Percentiles rank a stretch among this genome's conserved stretches.
These are phyloP conservation scores for Brachionus plicatilis DNA, from an alignment of 1,140 invertebrate species.

Conservation along the genomic window DNA sequence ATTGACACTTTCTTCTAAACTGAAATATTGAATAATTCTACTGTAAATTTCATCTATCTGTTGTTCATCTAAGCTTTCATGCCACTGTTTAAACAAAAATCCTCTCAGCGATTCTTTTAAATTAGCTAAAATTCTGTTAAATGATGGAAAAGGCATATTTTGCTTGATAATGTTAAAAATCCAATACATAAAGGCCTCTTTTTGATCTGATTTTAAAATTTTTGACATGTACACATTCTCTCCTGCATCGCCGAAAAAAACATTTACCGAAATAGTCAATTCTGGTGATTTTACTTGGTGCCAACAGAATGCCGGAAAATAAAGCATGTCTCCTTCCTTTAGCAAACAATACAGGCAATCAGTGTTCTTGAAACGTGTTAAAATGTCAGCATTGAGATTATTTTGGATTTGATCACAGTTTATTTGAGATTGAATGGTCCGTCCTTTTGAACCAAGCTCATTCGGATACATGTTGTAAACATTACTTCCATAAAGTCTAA, in stretches of 20 bases:
- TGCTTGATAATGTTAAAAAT: slow-evolving; percentile 44
- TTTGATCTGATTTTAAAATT: slow-evolving; percentile 41
- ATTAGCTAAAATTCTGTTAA: slow-evolving; percentile 41
- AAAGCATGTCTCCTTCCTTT: slow-evolving; percentile 43
- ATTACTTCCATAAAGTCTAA: slow-evolving; percentile 43
- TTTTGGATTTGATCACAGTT: slow-evolving; percentile 41
- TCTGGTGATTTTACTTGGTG: slow-evolving; percentile 44
- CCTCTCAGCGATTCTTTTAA: slow-evolving; percentile 41
- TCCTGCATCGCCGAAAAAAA: slow-evolving; percentile 44
- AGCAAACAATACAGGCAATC: slow-evolving; percentile 42
- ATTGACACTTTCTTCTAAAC: not conserved
- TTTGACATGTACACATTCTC: slow-evolving; percentile 42
- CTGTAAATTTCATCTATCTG: slow-evolving; percentile 39
- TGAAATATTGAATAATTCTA: slow-evolving; percentile 14
- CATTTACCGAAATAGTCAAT: slow-evolving; percentile 43
- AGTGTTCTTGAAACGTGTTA: slow-evolving; percentile 40
- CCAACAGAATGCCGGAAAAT: slow-evolving; percentile 45
- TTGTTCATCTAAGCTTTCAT: slow-evolving; percentile 40
- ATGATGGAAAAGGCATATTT: slow-evolving; percentile 42
- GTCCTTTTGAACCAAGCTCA: slow-evolving; percentile 42
- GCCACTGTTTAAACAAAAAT: slow-evolving; percentile 45
- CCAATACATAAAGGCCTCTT: slow-evolving; percentile 43
- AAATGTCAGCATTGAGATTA: slow-evolving; percentile 32
- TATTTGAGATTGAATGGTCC: slow-evolving; percentile 44
- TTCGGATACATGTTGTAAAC: slow-evolving; percentile 42